Evolutionary conservation across 2,888 invertebrate species (phyloP).

Genomic region (Drosophila peninsularis): DNA sequence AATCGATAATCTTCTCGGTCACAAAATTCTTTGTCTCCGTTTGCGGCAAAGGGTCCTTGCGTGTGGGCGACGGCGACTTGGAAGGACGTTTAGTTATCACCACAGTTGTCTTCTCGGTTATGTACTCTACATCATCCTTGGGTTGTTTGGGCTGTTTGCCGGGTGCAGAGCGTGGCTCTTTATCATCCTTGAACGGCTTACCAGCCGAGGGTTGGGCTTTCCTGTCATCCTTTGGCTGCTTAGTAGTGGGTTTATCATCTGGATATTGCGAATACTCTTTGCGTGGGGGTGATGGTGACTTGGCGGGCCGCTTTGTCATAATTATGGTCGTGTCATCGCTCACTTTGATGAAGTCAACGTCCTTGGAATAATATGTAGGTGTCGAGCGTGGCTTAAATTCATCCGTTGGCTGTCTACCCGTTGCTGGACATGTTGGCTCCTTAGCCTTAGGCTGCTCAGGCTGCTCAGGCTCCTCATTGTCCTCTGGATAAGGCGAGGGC

Average conservation of each 20-base stretch:
- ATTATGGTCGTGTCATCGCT: constrained; percentile 61
- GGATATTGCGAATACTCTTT: constrained; percentile 26
- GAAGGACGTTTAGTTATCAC: constrained; percentile 43
- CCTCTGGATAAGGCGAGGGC: background rate
- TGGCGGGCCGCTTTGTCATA: constrained; percentile 41
- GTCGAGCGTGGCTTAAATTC: constrained; percentile 3
- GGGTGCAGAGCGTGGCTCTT: background rate
- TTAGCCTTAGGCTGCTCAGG: background rate
- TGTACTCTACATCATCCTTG: constrained; percentile 47
- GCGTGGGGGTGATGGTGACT: constrained; percentile 49
- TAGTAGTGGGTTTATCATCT: constrained; percentile 19
- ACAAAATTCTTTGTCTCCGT: constrained; percentile 53
- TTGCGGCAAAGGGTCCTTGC: constrained; percentile 25
- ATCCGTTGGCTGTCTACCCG: background rate
- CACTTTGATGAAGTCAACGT: constrained; percentile 43
- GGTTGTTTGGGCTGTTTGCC: constrained; percentile 23
- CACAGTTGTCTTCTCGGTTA: constrained; percentile 58
- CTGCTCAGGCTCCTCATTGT: background rate
- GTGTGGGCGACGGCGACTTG: constrained; percentile 48
- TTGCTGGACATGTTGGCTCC: background rate
- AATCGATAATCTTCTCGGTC: constrained; percentile 68
- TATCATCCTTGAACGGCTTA: constrained; percentile 1
- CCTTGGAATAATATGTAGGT: constrained; percentile 16
- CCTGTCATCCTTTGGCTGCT: constrained; percentile 9
- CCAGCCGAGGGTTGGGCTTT: constrained; percentile 12